Evolutionary conservation across 2,888 invertebrate species (phyloP).

Genomic region (Thera obeliscata): DNA sequence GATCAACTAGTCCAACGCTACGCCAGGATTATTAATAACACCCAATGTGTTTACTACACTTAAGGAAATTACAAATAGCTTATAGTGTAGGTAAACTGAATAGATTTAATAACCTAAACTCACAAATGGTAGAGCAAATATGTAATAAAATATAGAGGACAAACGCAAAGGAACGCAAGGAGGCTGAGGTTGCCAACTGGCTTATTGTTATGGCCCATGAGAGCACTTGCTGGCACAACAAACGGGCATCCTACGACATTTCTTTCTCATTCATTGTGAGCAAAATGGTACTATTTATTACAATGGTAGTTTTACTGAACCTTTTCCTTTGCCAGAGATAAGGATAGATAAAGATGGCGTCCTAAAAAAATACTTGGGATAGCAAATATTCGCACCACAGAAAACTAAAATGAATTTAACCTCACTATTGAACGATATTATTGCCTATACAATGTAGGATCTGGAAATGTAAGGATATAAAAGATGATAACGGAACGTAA

Average conservation of each 20-base stretch:
- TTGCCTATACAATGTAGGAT: no score
- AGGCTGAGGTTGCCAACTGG: slow-evolving; percentile 25
- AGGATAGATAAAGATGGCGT: background rate
- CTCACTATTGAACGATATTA: no score
- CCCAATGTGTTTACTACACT: no score
- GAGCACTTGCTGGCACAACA: slow-evolving; percentile 21
- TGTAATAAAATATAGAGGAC: slow-evolving; percentile 12
- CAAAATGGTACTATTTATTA: slow-evolving; percentile 5
- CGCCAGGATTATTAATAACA: no score
- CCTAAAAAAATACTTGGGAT: background rate
- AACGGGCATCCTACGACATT: slow-evolving; percentile 13
- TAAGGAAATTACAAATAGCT: no score
- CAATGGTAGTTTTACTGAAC: slow-evolving; percentile 1
- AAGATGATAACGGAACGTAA: no score
- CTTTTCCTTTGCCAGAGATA: slow-evolving; percentile 5
- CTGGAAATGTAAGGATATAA: no score
- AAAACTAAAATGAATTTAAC: background rate
- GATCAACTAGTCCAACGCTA: no score
- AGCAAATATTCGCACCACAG: background rate
- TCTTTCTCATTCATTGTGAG: slow-evolving; percentile 12
- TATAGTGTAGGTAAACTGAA: no score
- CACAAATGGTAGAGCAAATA: slow-evolving; percentile 12
- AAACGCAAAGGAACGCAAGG: slow-evolving; percentile 15
- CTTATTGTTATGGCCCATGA: slow-evolving; percentile 30
- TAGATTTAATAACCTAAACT: background rate